Conservation (phyloP, 2,888 invertebrate species). For the Amaurobius ferox region DNA sequence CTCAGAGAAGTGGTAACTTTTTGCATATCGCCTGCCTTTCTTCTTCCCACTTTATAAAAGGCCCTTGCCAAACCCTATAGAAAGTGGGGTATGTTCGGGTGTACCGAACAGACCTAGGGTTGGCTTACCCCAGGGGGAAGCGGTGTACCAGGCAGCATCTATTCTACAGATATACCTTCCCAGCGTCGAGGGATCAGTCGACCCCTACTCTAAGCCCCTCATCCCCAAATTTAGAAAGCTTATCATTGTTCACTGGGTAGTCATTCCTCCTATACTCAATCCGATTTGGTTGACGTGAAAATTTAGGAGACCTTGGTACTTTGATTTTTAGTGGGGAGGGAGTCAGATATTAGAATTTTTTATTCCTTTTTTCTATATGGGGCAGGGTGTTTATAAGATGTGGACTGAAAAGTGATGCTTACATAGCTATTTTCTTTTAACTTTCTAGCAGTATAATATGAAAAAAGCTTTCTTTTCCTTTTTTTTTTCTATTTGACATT, state of each 20-base stretch:
- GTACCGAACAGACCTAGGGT: constrained; percentile 61
- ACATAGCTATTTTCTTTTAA: too few relatives aligned
- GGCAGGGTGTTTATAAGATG: too few relatives aligned
- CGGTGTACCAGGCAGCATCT: constrained; percentile 55
- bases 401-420: too few relatives aligned
- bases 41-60: constrained; percentile 25
- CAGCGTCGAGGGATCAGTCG: not conserved
- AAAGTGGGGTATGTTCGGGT: constrained; percentile 67
- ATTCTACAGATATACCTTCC: constrained; percentile 34
- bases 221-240: constrained; percentile 19
- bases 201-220: constrained; percentile 13
- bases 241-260: constrained; percentile 53
- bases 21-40: not conserved
- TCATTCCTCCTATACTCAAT: constrained; percentile 48
- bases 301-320: constrained; percentile 24
- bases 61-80: constrained; percentile 41
- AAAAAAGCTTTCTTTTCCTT: too few relatives aligned
- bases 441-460: too few relatives aligned
- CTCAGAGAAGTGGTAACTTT: constrained; percentile 32
- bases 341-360: not conserved
- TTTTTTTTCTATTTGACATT: too few relatives aligned
- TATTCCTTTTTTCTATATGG: too few relatives aligned
- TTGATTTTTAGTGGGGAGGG: not conserved
- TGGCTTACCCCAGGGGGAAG: constrained; percentile 62
- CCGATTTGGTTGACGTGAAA: constrained; percentile 52